Conservation (phyloP, 2,888 invertebrate genomes). For the Anthrax anthrax region DNA sequence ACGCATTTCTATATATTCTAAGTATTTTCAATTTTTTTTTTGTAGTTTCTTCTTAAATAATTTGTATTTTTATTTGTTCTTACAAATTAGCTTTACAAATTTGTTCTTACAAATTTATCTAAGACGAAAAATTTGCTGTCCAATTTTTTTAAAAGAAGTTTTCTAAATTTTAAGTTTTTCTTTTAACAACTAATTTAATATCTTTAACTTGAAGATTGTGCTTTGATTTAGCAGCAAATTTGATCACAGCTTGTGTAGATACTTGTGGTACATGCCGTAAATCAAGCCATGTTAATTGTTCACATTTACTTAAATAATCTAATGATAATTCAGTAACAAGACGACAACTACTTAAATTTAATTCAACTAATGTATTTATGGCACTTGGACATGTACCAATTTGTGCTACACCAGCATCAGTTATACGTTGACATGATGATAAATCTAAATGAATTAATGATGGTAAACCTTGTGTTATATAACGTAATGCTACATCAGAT, state of each 20-base stretch:
- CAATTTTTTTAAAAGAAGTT: too few relatives aligned
- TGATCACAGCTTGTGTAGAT: slow-evolving; percentile 67
- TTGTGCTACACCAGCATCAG: slow-evolving; percentile 82
- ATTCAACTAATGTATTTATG: slow-evolving; percentile 47
- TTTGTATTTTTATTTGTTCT: too few relatives aligned
- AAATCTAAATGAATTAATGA: slow-evolving; percentile 63
- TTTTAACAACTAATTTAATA: slow-evolving; percentile 55
- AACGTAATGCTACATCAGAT: slow-evolving; percentile 59
- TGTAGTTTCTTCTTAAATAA: too few relatives aligned
- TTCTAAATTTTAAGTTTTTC: too few relatives aligned
- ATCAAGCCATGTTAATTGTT: slow-evolving; percentile 56
- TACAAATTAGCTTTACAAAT: too few relatives aligned
- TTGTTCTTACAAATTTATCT: too few relatives aligned
- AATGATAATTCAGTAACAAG: slow-evolving; percentile 68
- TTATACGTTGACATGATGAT: slow-evolving; percentile 73
- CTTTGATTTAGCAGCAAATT: slow-evolving; percentile 67
- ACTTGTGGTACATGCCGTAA: slow-evolving; percentile 67
- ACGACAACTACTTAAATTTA: slow-evolving; percentile 71
- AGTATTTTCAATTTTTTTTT: too few relatives aligned
- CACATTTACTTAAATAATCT: slow-evolving; percentile 65
- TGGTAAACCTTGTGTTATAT: slow-evolving; percentile 61
- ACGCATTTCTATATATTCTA: too few relatives aligned
- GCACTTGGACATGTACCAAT: slow-evolving; percentile 61
- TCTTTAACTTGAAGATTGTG: slow-evolving; percentile 67
- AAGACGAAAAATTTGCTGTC: too few relatives aligned